A percentile compares a stretch with the other conserved stretches of the same genome.
phyloP scores from a whole-genome alignment of 2,888 invertebrate species.

The Chaetogeoica ovagalla region DNA sequence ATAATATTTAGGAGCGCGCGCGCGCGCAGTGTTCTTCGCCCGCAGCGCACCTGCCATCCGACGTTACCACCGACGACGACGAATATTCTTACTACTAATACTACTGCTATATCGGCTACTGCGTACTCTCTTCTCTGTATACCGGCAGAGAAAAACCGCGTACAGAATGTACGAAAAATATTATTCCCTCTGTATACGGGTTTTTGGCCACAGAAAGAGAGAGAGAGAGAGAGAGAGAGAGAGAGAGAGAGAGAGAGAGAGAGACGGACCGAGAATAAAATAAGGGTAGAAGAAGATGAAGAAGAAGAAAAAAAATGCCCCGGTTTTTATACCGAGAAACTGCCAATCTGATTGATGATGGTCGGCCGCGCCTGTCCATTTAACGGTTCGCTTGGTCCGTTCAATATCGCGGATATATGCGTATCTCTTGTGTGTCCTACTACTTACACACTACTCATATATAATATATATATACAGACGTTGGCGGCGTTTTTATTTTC shows the following conservation, averaged over 20 bases:
- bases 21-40: not conserved
- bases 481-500: conserved; percentile 36
- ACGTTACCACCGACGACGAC: too few relatives aligned
- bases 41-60: not conserved
- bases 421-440: not conserved
- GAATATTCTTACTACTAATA: too few relatives aligned
- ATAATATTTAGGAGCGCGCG: too few relatives aligned
- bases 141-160: too few relatives aligned
- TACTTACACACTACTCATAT: not conserved
- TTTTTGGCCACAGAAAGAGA: too few relatives aligned
- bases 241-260: too few relatives aligned
- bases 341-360: conserved; percentile 53
- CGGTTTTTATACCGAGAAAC: conserved; percentile 39
- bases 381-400: conserved; percentile 52
- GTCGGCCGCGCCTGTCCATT: conserved; percentile 43
- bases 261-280: not conserved
- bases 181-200: too few relatives aligned
- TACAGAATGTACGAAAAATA: too few relatives aligned
- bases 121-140: too few relatives aligned
- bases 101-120: too few relatives aligned
- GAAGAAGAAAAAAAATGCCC: conserved; percentile 26
- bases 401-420: conserved; percentile 14
- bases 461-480: not conserved
- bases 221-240: too few relatives aligned
- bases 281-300: not conserved